phyloP scores from a whole-genome alignment of 1,140 invertebrate species.

The Aradophagus sp. region DNA sequence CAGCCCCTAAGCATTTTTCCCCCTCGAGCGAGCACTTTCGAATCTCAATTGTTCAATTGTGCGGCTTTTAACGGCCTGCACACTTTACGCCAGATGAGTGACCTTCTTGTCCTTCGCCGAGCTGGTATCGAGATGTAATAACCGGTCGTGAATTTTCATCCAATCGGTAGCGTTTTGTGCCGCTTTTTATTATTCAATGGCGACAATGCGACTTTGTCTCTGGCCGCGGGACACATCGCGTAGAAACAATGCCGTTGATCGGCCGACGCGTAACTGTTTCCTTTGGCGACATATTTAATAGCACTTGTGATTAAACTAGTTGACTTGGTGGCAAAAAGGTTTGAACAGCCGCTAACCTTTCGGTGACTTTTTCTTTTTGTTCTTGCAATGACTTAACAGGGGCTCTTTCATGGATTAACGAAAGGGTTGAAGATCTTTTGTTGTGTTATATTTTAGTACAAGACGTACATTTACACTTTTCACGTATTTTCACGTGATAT shows the following conservation, averaged over 20 bases:
- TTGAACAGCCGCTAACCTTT: no score
- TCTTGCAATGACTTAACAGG: no score
- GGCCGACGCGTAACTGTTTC: constrained; percentile 8
- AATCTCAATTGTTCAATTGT: constrained; percentile 27
- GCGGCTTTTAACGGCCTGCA: constrained; percentile 36
- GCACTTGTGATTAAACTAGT: no score
- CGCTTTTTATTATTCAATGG: constrained; percentile 36
- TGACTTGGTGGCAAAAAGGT: no score
- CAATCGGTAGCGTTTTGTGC: constrained; percentile 19
- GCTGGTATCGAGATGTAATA: constrained; percentile 47
- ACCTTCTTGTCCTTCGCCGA: constrained; percentile 47
- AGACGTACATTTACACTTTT: no score
- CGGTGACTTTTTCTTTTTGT: no score
- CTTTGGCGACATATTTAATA: no score
- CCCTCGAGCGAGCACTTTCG: constrained; percentile 15
- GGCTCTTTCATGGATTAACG: no score
- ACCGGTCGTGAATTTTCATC: constrained; percentile 51
- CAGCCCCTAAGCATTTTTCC: constrained; percentile 8
- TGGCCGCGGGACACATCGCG: no score
- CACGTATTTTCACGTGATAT: no score
- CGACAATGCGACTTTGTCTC: constrained; percentile 32
- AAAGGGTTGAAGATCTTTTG: no score
- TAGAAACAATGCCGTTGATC: constrained; percentile 4
- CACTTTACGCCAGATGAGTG: constrained; percentile 19
- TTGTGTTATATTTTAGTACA: no score